Conservation (phyloP, 2,888 invertebrate species). For the Lacanobia wlatinum region DNA sequence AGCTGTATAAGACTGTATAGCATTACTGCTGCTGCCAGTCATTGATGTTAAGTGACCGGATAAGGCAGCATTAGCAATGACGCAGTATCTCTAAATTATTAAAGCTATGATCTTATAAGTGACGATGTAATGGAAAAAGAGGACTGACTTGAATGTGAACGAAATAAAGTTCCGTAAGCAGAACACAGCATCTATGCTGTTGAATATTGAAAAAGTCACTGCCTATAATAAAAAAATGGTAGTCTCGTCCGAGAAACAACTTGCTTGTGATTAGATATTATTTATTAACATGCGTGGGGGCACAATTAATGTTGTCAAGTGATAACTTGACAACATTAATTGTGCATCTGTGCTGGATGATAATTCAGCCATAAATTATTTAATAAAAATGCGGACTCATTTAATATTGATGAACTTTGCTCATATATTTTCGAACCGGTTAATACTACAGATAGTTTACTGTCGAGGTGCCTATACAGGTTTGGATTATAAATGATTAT, state of each 20-base stretch:
- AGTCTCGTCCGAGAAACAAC: background rate
- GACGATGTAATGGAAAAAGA: background rate
- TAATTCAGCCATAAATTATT: constrained; percentile 37
- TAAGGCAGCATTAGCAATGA: constrained; percentile 55
- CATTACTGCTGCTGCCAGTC: constrained; percentile 55
- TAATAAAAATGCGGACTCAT: constrained; percentile 40
- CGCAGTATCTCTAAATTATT: constrained; percentile 50
- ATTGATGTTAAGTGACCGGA: constrained; percentile 64
- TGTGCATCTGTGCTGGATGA: background rate
- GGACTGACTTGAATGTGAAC: background rate
- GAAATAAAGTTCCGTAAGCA: background rate
- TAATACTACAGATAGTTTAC: background rate
- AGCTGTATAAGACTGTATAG: constrained; percentile 57
- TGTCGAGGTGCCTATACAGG: constrained; percentile 23
- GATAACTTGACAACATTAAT: constrained; percentile 10
- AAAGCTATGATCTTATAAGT: constrained; percentile 27
- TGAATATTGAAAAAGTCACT: background rate
- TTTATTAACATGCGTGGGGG: constrained; percentile 13
- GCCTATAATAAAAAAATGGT: background rate
- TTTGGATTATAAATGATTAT: constrained; percentile 41
- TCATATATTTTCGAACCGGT: constrained; percentile 38
- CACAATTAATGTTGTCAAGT: constrained; percentile 25
- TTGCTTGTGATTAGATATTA: background rate
- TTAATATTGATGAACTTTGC: constrained; percentile 34
- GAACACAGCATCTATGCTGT: background rate